Evolutionary conservation across 2,113 vertebrate genomes (phyloP).

Genomic region (Eurystomus gularis): DNA sequence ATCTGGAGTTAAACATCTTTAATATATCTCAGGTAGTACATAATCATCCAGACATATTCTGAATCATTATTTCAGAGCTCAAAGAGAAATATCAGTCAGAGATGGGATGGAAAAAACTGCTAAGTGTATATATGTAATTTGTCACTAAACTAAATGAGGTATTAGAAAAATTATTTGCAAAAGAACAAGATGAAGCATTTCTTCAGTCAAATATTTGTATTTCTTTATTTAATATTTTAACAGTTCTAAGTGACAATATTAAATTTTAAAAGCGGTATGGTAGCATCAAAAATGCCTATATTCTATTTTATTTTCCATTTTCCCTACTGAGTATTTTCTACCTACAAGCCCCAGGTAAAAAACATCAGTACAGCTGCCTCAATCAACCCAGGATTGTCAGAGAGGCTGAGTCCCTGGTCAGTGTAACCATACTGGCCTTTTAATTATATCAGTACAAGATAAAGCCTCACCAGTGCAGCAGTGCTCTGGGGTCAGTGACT

Average conservation of each 20-base stretch:
- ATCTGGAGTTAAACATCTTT: neutral
- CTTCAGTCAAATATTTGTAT: neutral
- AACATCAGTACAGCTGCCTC: neutral
- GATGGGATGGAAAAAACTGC: neutral
- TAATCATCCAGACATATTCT: neutral
- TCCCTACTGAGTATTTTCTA: neutral
- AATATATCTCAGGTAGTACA: neutral
- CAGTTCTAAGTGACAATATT: neutral
- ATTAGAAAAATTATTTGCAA: neutral
- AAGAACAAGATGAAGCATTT: neutral
- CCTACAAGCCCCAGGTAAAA: neutral
- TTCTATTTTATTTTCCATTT: neutral
- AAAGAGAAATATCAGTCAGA: neutral
- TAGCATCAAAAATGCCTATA: neutral
- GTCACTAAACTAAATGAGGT: neutral
- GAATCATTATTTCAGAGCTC: neutral
- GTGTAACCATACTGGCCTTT: accelerated
- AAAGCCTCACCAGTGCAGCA: neutral
- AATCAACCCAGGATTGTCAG: neutral
- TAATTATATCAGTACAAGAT: accelerated
- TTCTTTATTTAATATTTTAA: neutral
- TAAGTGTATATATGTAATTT: neutral
- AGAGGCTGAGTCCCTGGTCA: neutral
- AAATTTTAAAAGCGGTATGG: neutral
- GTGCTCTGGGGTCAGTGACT: neutral